phyloP scores from a whole-genome alignment of 1,140 invertebrate species.

The Diorhabda carinulata region DNA sequence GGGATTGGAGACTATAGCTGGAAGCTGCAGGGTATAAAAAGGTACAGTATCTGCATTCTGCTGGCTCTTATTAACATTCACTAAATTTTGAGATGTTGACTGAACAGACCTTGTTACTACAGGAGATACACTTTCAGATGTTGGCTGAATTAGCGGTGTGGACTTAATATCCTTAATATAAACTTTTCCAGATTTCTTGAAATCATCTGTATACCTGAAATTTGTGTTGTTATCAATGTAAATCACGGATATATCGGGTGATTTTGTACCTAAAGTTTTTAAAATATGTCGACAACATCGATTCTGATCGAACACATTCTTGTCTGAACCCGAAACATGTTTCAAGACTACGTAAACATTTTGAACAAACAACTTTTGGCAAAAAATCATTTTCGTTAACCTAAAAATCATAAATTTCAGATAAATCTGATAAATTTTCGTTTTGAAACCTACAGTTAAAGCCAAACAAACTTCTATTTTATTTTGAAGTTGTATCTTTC shows the following conservation, averaged over 20 bases:
- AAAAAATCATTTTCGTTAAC: conserved; percentile 64
- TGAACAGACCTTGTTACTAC: conserved; percentile 7
- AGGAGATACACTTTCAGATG: conserved; percentile 17
- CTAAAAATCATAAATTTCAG: conserved; percentile 47
- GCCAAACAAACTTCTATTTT: conserved; percentile 64
- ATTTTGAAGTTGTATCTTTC: conserved; percentile 57
- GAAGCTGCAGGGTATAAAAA: conserved; percentile 32
- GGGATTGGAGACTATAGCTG: conserved; percentile 24
- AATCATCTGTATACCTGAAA: conserved; percentile 57
- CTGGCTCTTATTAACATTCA: conserved; percentile 9
- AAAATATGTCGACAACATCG: conserved; percentile 64
- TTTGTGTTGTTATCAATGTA: conserved; percentile 26
- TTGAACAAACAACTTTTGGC: conserved; percentile 66
- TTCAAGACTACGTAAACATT: conserved; percentile 62
- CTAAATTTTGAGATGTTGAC: conserved; percentile 7
- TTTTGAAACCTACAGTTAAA: conserved; percentile 52
- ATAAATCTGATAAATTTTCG: background rate
- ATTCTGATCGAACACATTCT: conserved; percentile 62
- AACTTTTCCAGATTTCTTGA: conserved; percentile 61
- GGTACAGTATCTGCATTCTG: conserved; percentile 22
- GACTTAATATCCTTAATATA: conserved; percentile 54
- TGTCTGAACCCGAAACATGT: conserved; percentile 59
- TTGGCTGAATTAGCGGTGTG: conserved; percentile 14
- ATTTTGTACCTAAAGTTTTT: conserved; percentile 52
- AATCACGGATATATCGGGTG: background rate